Base-by-base conservation (phyloP, 2,113 vertebrate species). In the Salminus brasiliensis region DNA sequence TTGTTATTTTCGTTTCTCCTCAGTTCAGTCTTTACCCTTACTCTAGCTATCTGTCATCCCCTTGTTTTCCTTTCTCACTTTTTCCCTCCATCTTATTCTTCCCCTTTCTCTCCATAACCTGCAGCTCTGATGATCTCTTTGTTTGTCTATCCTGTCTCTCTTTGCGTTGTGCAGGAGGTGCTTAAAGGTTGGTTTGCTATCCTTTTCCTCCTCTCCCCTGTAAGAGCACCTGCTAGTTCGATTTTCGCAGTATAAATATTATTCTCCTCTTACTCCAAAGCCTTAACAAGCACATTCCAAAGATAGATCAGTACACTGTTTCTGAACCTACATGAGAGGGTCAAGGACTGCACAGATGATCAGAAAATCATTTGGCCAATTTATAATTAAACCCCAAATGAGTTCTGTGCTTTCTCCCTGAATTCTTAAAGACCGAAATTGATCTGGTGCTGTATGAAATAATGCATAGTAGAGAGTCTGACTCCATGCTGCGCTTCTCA, bases 171-270 rank as follows among this genome's bases (percentile, higher is more conserved):
- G 75, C 80, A 88, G 89, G 85, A 91, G 86, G 86, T 87, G 52
- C 72, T 78, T 72, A 52, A 83, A 91, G 90, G 90, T 91, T 86
- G 70, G 86, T 78, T 47, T 77, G 70, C 45, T 65, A 5, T 77
- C 82, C 70, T 74, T 43, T 82, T 74, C 72, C 18, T 66, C 52
- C 15, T 43, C 65, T 81, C 23, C 43, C 53, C 13, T 59, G 60
- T 16, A 12, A 57, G 60, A 55, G 57, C 23, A 67, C 29, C 36
- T 49, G n/a, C 72, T 67, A 62, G 41, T 62, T 62, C 4, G 49
- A 30, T 79, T 47, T 45, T 7, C 30, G 3, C 41, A 27, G 76
- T 71, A n/a, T 75, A 65, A 47, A 71, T 29, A 29, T 27, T 65
- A 27, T 32, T 74, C 57, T 55, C 18, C 36, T 27, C n/a, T 27